phyloP scores from a whole-genome alignment of 2,113 vertebrate species.

The Gasterosteus aculeatus region DNA sequence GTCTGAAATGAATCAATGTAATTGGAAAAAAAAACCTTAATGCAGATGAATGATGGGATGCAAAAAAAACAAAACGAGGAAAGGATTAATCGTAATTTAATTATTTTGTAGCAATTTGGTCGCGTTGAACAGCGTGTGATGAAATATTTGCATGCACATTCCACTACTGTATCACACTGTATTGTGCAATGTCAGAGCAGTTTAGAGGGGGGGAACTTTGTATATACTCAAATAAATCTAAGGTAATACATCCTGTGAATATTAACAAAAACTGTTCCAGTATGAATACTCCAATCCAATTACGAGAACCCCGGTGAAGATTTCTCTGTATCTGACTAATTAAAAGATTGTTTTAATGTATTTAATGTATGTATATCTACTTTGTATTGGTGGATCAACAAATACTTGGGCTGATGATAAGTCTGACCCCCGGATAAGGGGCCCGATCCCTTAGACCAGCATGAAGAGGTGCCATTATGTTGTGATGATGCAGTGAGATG shows the following conservation, averaged over 20 bases:
- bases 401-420: neutral
- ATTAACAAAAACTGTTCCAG: neutral
- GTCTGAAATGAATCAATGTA: neutral
- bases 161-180: constrained; percentile 1
- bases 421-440: constrained; percentile 19
- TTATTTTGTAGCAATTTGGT: neutral
- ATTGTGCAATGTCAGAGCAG: neutral
- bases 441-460: neutral
- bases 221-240: constrained; percentile 4
- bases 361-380: too few species aligned
- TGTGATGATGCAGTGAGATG: constrained; percentile 26
- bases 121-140: neutral
- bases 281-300: neutral
- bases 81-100: neutral
- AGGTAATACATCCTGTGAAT: neutral
- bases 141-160: neutral
- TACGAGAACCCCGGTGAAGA: neutral
- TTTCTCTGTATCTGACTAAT: neutral
- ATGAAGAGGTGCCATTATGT: neutral
- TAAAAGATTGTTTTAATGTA: too few species aligned
- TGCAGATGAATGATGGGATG: constrained; percentile 1
- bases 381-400: neutral
- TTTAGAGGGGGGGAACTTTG: neutral
- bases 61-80: neutral
- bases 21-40: neutral